phyloP scores from a whole-genome alignment of 1,140 invertebrate genomes.

The Antheraea pernyi region DNA sequence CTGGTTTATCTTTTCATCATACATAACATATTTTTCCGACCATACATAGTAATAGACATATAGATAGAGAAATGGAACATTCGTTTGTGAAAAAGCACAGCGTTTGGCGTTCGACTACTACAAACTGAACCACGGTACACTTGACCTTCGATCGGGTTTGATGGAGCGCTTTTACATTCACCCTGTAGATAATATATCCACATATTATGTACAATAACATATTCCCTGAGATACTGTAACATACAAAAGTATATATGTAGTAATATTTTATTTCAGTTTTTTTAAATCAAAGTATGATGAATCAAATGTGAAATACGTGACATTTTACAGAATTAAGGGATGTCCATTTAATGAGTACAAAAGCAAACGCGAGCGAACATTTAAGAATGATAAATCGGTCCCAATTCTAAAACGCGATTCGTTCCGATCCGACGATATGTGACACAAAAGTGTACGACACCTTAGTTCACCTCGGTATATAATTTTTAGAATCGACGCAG shows the following conservation, averaged over 20 bases:
- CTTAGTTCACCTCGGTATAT: slow-evolving; percentile 25
- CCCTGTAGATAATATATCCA: too few relatives aligned
- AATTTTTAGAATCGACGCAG: slow-evolving; percentile 28
- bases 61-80: too few relatives aligned
- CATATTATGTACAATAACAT: too few relatives aligned
- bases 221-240: neutral
- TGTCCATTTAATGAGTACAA: slow-evolving; percentile 62
- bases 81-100: too few relatives aligned
- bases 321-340: slow-evolving; percentile 57
- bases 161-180: too few relatives aligned
- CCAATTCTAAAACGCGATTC: slow-evolving; percentile 62
- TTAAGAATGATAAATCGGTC: slow-evolving; percentile 76
- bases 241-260: neutral
- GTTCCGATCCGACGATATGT: slow-evolving; percentile 60
- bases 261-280: neutral
- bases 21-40: too few relatives aligned
- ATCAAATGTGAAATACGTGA: slow-evolving; percentile 45
- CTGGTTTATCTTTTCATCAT: too few relatives aligned
- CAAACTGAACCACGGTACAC: too few relatives aligned
- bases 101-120: too few relatives aligned
- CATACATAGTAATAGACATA: too few relatives aligned
- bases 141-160: too few relatives aligned
- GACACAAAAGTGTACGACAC: slow-evolving; percentile 60
- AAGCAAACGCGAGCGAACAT: slow-evolving; percentile 43
- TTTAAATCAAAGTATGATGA: neutral